These are phyloP conservation scores for Campoplex capitator DNA, from an alignment of 2,888 invertebrate species.

Conservation along the genomic window DNA sequence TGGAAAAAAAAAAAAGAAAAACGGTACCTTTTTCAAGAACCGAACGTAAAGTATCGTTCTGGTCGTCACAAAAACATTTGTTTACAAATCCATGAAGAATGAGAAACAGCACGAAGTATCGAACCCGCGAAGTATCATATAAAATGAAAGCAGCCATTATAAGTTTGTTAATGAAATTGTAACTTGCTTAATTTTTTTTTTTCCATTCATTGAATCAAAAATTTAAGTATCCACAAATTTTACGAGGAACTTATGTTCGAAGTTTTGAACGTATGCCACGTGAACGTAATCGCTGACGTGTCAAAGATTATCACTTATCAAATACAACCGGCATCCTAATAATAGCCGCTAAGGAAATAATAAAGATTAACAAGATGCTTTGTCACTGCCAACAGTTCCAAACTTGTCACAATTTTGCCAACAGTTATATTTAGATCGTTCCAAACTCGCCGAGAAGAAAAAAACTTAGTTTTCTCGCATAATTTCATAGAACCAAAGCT, in stretches of 20 bases:
- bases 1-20: not conserved
- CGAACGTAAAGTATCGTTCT: conserved; percentile 45
- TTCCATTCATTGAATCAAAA: not conserved
- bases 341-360: conserved; percentile 1
- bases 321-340: conserved; percentile 14
- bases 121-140: conserved; percentile 42
- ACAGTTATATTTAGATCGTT: not conserved
- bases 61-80: conserved; percentile 63
- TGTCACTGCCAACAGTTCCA: not conserved
- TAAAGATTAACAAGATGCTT: conserved; percentile 16
- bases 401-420: not conserved
- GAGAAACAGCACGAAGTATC: conserved; percentile 60
- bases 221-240: not conserved
- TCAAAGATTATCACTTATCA: conserved; percentile 32
- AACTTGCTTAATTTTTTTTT: conserved; percentile 10
- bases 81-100: conserved; percentile 62
- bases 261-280: not conserved
- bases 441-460: not conserved
- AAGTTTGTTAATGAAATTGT: not conserved
- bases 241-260: not conserved
- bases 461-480: not conserved
- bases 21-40: conserved; percentile 43
- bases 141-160: conserved; percentile 69
- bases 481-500: not conserved
- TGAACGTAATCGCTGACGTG: conserved; percentile 13